Evolutionary conservation across 2,113 vertebrate genomes (phyloP).

Genomic region (Podiceps cristatus): DNA sequence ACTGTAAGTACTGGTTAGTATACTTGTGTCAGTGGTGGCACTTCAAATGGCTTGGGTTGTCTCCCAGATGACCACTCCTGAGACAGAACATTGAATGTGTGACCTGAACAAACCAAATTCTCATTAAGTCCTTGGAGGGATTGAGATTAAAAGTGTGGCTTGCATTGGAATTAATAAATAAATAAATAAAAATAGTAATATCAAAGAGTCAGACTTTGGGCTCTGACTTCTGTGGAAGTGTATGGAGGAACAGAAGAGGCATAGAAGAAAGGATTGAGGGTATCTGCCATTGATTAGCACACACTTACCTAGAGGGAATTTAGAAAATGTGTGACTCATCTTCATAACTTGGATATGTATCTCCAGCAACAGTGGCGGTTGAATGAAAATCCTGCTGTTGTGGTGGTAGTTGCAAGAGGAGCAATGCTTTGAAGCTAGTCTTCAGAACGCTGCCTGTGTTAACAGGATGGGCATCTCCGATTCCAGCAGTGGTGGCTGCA

Average conservation of each 20-base stretch:
- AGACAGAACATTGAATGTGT: background rate
- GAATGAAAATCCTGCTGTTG: background rate
- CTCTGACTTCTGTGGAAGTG: background rate
- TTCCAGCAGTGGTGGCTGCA: background rate
- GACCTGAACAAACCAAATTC: background rate
- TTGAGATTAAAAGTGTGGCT: background rate
- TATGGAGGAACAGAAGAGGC: background rate
- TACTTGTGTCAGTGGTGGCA: background rate
- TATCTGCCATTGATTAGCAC: fast-evolving
- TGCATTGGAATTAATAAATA: background rate
- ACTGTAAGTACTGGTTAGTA: background rate
- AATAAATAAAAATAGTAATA: background rate
- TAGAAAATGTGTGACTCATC: background rate
- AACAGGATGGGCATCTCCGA: background rate
- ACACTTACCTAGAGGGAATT: background rate
- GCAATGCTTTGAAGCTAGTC: background rate
- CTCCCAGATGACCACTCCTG: background rate
- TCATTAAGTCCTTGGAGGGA: background rate
- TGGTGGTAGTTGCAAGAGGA: background rate
- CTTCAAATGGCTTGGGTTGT: background rate
- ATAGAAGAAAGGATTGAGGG: background rate
- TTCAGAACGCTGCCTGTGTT: background rate
- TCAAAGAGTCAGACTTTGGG: background rate
- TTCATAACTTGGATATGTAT: background rate
- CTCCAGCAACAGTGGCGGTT: background rate